Evolutionary conservation across 2,797 vertebrate species (phyloP).

Genomic region (Alcedo atthis): DNA sequence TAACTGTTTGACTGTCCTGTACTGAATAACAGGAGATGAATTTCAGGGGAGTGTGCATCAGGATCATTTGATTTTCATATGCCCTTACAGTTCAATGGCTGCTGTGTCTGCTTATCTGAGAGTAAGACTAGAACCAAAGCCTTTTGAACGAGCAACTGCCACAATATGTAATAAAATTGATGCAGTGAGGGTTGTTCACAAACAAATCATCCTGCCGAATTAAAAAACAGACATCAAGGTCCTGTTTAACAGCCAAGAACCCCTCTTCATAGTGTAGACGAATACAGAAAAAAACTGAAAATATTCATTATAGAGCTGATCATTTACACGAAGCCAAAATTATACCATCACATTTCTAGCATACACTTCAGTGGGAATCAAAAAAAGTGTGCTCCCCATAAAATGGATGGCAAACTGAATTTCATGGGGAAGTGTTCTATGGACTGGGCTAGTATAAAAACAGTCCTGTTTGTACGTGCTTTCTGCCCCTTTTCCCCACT

Average conservation of each 20-base stretch:
- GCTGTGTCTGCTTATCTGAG: background rate
- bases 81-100: background rate
- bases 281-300: background rate
- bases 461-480: background rate
- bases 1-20: background rate
- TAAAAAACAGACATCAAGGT: background rate
- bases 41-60: background rate
- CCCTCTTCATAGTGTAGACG: accelerated
- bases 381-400: background rate
- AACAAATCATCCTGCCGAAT: background rate
- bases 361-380: background rate
- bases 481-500: background rate
- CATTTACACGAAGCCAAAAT: background rate
- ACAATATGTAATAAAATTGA: background rate
- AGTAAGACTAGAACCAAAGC: background rate
- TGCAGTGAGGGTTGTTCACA: background rate
- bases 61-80: background rate
- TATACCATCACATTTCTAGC: background rate
- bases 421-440: background rate
- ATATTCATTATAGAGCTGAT: background rate
- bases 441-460: background rate
- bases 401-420: background rate
- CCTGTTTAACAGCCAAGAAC: background rate
- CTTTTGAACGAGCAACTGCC: background rate
- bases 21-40: background rate